Percentiles rank a stretch among this genome's conserved stretches.
phyloP scores from a whole-genome alignment of 1,140 invertebrate genomes.

The Neelides sp. region DNA sequence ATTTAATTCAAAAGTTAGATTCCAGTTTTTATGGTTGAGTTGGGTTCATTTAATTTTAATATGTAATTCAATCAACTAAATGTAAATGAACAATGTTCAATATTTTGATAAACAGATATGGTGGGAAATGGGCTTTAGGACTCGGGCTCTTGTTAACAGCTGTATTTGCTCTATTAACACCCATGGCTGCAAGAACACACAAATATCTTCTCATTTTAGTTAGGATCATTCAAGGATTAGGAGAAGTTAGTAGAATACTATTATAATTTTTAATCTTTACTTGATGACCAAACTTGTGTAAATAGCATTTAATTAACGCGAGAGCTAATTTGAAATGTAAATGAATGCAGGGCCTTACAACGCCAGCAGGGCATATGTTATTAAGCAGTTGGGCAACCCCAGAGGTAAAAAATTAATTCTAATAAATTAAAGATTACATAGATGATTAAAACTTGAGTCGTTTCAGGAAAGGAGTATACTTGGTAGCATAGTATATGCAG shows the following conservation, averaged over 20 bases:
- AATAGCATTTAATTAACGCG: slow-evolving; percentile 1
- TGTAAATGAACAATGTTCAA: no score
- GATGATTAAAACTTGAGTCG: no score
- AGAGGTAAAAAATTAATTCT: no score
- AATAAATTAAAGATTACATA: no score
- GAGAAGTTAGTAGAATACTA: slow-evolving; percentile 42
- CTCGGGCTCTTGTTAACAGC: slow-evolving; percentile 55
- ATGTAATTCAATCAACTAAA: no score
- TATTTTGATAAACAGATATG: no score
- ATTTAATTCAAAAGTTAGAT: no score
- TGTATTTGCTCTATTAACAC: slow-evolving; percentile 55
- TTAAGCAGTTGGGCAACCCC: slow-evolving; percentile 43
- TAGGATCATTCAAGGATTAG: slow-evolving; percentile 65
- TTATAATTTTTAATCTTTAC: no score
- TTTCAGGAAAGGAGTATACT: slow-evolving; percentile 37
- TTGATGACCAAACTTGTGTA: no score
- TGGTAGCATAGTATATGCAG: slow-evolving; percentile 31
- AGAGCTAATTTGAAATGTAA: slow-evolving; percentile 33
- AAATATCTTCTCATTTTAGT: slow-evolving; percentile 46
- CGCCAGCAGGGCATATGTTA: slow-evolving; percentile 45
- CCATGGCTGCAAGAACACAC: slow-evolving; percentile 47
- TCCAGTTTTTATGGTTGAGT: no score
- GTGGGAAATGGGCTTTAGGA: slow-evolving; percentile 49
- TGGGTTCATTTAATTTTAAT: no score
- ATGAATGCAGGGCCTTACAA: slow-evolving; percentile 61